These are phyloP conservation scores for Poecilobothrus nobilitatus DNA, from an alignment of 2,888 invertebrate species.

Conservation along the genomic window DNA sequence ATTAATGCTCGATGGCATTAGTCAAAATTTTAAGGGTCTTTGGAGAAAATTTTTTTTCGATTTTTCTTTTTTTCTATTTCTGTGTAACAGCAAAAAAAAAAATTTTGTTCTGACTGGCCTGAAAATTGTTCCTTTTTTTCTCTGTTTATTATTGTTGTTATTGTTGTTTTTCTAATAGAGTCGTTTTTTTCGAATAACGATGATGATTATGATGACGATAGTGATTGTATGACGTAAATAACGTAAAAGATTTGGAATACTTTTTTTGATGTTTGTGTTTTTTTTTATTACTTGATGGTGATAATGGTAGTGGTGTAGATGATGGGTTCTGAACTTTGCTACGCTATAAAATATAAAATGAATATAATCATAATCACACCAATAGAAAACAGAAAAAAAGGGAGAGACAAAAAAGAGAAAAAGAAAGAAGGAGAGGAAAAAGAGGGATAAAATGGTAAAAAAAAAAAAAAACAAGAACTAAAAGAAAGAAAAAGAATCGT, in stretches of 20 bases:
- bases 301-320: neutral
- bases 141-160: too few species aligned
- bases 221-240: neutral
- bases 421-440: conserved; percentile 5
- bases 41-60: too few species aligned
- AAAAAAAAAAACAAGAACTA: neutral
- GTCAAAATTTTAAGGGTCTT: too few species aligned
- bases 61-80: too few species aligned
- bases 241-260: neutral
- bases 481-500: conserved; percentile 13
- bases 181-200: neutral
- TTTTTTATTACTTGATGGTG: neutral
- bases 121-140: too few species aligned
- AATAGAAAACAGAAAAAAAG: neutral
- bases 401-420: neutral
- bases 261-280: neutral
- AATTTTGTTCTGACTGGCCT: too few species aligned
- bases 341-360: neutral
- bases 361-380: conserved; percentile 17
- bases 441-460: conserved; percentile 12
- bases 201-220: neutral
- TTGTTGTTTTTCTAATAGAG: too few species aligned
- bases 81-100: too few species aligned
- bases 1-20: too few species aligned
- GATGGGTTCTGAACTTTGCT: neutral